Base-by-base conservation (phyloP, 2,888 invertebrate genomes). In the Clistopyga incitator region DNA sequence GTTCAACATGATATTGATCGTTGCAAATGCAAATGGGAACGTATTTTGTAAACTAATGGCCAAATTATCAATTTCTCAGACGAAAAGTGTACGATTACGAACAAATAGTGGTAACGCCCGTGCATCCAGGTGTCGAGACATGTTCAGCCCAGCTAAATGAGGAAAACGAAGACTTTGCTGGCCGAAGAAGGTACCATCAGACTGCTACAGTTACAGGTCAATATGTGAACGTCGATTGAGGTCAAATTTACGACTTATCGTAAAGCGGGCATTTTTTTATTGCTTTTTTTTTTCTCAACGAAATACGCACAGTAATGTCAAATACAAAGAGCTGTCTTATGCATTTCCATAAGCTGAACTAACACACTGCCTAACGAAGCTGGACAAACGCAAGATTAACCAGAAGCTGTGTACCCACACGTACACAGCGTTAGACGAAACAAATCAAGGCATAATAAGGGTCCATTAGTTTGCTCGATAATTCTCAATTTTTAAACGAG, bases 141-240 rank as follows among this genome's bases (percentile, higher is more conserved):
- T 96, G 96, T 86, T 96, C 98, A 76, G 96, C 98, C 82, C 97
- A 98, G 91, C 94, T 99, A 74, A 99, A 98, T 87, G 98, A 99
- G 91, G 98, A 98, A 91, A 99, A 99, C 93, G 97, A 97, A 93
- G 99, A 99, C 94, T 99, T 99, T 94, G 96, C 98, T 11, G 97
- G 97, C 78, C 95, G 99, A 86, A 96, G 97, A 88, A 96, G 98
- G 87, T 99, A 98, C 94, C 99, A 99, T 94, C 98, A 98, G 93
- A 97, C 97, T 42, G 96, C 97, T 0, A 96, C 97, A 6, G 95
- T 97, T 50, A 96, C 97, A 86, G 96, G 95, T 71, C 96, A 96
- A 90, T 95, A 96, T 87, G 96, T 96, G 71, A 95, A 94, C 67
- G 87, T 90, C 42, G 91, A 92, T 78, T 91, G 71, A 87, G 75